Base-by-base conservation (phyloP, 2,797 vertebrate species). In the Sus cebifrons region DNA sequence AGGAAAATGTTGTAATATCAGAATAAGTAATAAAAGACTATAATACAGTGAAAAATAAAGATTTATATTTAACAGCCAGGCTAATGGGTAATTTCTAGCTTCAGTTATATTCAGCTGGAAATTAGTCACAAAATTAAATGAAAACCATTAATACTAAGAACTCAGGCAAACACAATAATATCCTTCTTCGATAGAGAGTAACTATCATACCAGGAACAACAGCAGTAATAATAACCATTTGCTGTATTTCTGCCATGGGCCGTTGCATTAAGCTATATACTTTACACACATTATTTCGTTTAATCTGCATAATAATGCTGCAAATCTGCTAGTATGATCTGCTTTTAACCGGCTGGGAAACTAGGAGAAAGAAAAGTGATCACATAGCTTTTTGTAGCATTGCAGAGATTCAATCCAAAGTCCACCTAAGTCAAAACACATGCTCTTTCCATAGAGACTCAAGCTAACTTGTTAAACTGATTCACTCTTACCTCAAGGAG, bases 31-130 rank as follows among this genome's bases (percentile, higher is more conserved):
- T 15, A 86, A 54, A 95, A 94, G 78, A 73, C 6, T 68, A 15
- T 71, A 88, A 73, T 49, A 79, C 27, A 77, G 71, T 65, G 12
- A n/a, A 68, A 70, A 64, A 49, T 65, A 20, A 54, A 36, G 29
- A 44, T 83, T 79, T 79, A 52, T 54, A 77, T 79, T 93, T 96
- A 96, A 83, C 14, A n/a, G 54, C 44, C 94, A 94, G 21, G 40
- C n/a, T 92, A 94, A 88, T 82, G 60, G 87, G 17, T 89, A 88
- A 95, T 71, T 92, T 92, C 82, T 82, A 97, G 85, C 29, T 92
- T 96, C 79, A 62, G 36, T 74, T 67, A 83, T 64, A 54, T 52
- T 71, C 27, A 64, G 21, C n/a, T 86, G 81, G 70, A 97, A 83
- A 91, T 89, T 40, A 93, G 79, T 67, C 56, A 85, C 18, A 40